Evolutionary conservation across 2,888 invertebrate genomes (phyloP).

Genomic region (Stenodema calcarata): DNA sequence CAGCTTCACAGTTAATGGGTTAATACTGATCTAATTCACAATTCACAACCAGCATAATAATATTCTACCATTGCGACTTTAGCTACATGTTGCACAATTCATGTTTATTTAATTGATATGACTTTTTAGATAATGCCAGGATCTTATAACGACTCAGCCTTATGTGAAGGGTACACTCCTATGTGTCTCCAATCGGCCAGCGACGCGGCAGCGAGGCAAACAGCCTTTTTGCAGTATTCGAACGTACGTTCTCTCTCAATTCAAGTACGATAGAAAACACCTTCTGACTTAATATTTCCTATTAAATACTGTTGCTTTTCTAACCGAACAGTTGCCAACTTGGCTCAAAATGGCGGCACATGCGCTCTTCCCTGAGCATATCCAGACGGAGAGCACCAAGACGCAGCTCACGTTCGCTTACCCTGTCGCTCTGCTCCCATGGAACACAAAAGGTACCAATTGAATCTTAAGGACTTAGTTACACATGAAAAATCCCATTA

Average conservation of each 20-base stretch:
- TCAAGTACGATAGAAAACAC: neutral
- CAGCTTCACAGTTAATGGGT: no score
- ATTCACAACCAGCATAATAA: no score
- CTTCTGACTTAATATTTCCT: neutral
- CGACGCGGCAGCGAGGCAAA: conserved; percentile 59
- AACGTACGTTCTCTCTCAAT: conserved; percentile 56
- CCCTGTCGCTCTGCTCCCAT: conserved; percentile 57
- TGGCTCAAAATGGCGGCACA: conserved; percentile 58
- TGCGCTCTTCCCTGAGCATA: conserved; percentile 58
- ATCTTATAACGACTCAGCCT: conserved; percentile 14
- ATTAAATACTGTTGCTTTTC: neutral
- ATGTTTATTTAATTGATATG: neutral
- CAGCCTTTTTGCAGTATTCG: conserved; percentile 56
- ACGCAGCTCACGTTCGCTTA: conserved; percentile 56
- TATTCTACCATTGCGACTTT: no score
- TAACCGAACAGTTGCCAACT: conserved; percentile 56
- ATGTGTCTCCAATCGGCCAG: conserved; percentile 58
- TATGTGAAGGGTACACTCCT: conserved; percentile 56
- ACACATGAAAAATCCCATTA: neutral
- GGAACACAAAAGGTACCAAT: conserved; percentile 58
- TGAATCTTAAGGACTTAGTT: neutral
- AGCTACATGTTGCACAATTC: no score
- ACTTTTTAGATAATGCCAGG: conserved; percentile 1
- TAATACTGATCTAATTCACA: no score
- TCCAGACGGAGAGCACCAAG: conserved; percentile 57